Conservation (phyloP, 2,113 vertebrate genomes). For the Toxotes jaculatrix region DNA sequence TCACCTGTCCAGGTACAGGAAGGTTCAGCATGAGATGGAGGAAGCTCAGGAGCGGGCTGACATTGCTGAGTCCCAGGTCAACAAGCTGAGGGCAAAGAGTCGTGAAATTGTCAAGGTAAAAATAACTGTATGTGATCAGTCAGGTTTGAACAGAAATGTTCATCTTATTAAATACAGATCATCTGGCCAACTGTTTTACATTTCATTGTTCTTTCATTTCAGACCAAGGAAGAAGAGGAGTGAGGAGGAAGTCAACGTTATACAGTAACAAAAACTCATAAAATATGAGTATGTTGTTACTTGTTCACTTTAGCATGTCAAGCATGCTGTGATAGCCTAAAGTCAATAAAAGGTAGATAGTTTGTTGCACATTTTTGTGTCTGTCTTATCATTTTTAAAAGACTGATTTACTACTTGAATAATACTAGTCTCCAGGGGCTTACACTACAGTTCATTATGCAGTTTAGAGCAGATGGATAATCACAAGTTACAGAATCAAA, state of each 20-base stretch:
- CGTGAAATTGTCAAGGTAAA: slow-evolving; percentile 83
- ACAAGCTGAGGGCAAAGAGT: slow-evolving; percentile 88
- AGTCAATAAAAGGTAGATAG: slow-evolving; percentile 70
- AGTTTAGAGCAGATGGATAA: neutral
- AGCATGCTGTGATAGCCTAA: slow-evolving; percentile 28
- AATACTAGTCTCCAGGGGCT: neutral
- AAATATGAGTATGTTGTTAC: slow-evolving; percentile 78
- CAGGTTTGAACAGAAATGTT: neutral
- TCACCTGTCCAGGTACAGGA: slow-evolving; percentile 84
- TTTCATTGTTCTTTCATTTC: slow-evolving; percentile 45
- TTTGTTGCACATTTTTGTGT: slow-evolving; percentile 9
- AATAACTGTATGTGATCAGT: neutral
- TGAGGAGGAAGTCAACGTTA: slow-evolving; percentile 41
- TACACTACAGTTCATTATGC: neutral
- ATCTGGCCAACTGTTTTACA: slow-evolving; percentile 8
- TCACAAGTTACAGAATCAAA: neutral
- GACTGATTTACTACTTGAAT: neutral
- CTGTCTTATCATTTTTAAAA: slow-evolving; percentile 1
- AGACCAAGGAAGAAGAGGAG: slow-evolving; percentile 79
- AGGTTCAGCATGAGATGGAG: slow-evolving; percentile 89
- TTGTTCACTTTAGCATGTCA: slow-evolving; percentile 33
- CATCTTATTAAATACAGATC: neutral
- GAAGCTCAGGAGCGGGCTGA: slow-evolving; percentile 89
- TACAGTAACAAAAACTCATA: slow-evolving; percentile 70
- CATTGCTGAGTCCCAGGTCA: slow-evolving; percentile 88